Base-by-base conservation (phyloP, 2,113 vertebrate species). In the Coracopsis vasa region DNA sequence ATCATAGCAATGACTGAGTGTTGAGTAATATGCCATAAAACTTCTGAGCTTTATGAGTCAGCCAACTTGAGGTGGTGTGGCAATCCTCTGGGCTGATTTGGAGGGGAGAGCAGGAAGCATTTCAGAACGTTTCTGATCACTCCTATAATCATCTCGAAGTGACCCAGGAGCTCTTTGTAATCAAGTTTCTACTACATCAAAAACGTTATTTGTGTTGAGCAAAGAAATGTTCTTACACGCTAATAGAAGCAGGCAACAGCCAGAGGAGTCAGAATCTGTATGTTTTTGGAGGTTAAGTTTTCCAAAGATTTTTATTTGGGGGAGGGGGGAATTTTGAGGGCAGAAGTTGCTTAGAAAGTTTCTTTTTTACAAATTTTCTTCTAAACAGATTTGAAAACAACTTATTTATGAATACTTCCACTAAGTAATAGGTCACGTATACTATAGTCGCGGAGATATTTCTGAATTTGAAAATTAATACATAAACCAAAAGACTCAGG, bases 1-100 rank as follows among this genome's bases (percentile, higher is more conserved):
- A 83, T 88, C 86, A 58, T 16, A 88, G 58, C 79, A 78, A 44
- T 94, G 82, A 92, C 86, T 86, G 53, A 35, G 45, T 44, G 64
- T 93, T 96, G 79, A 97, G 92, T 96, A 95, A 96, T 90, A 85
- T 83, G 64, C 87, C 78, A 94, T 62, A 88, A 95, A 88, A 90
- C 44, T 84, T 80, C 20, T 58, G n/a, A 94, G n/a, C 28, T 95
- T 75, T 65, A 42, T 94, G 87, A 90, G 54, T 94, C 90, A 95
- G 74, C 66, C 73, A 53, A 80, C 72, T 21, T 86, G 37, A 94
- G 48, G 48, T 48, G 20, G 24, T 81, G 37, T 56, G 18, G 47
- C 88, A 31, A 61, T 87, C 54, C 45, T 96, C 47, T 77, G 62
- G 27, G 65, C n/a, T 75, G 47, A 51, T 90, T 81, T 90, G 70